phyloP scores from a whole-genome alignment of 2,797 vertebrate genomes.

The Pipistrellus pipistrellus region DNA sequence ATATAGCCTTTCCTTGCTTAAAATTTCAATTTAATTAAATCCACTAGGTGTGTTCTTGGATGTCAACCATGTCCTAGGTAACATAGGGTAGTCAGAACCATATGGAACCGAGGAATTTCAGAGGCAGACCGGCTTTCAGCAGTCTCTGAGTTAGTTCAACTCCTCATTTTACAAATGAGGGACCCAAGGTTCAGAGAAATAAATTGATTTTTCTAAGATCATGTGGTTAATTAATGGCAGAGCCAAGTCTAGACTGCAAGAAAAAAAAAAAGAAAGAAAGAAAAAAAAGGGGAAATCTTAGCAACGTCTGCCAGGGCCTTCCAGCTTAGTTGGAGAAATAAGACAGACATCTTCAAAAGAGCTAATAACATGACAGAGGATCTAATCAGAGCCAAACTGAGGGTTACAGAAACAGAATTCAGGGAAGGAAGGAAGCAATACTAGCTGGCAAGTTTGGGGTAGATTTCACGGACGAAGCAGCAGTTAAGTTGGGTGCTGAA shows the following conservation, averaged over 20 bases:
- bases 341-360: slow-evolving; percentile 37
- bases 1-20: slow-evolving; percentile 79
- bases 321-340: neutral
- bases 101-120: slow-evolving; percentile 68
- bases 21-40: slow-evolving; percentile 81
- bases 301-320: neutral
- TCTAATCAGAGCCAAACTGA: neutral
- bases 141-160: slow-evolving; percentile 1
- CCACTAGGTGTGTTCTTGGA: slow-evolving; percentile 80
- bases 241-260: slow-evolving; percentile 42
- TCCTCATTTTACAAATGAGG: slow-evolving; percentile 70
- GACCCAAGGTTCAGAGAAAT: slow-evolving; percentile 50
- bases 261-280: neutral
- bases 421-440: neutral
- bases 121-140: slow-evolving; percentile 49
- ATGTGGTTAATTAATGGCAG: slow-evolving; percentile 62
- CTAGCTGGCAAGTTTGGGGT: neutral
- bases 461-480: neutral
- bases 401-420: neutral
- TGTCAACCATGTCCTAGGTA: slow-evolving; percentile 72
- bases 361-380: neutral
- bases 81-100: slow-evolving; percentile 53
- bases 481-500: neutral
- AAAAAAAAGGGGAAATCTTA: slow-evolving; percentile 1
- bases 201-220: slow-evolving; percentile 61